Evolutionary conservation across 2,888 invertebrate genomes (phyloP).

Genomic region (Drosophila austrosaltans): DNA sequence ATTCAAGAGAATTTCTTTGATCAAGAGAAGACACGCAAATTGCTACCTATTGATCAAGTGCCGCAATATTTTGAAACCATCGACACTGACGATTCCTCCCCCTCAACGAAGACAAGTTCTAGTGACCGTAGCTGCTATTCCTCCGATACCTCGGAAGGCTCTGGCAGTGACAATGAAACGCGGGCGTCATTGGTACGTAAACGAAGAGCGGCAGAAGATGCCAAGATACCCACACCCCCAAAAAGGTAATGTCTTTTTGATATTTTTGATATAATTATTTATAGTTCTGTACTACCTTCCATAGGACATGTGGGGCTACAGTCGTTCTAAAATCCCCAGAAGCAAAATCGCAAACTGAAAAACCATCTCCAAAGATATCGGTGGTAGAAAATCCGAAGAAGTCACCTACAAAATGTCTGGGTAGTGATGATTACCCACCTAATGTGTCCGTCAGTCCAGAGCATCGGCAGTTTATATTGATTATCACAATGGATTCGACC

Average conservation of each 20-base stretch:
- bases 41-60: conserved; percentile 2
- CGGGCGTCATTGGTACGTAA: neutral
- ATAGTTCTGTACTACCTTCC: neutral
- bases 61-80: neutral
- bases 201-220: neutral
- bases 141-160: neutral
- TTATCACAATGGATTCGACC: conserved; percentile 22
- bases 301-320: neutral
- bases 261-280: neutral
- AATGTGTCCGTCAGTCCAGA: conserved; percentile 37
- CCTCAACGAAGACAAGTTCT: neutral
- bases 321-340: too few relatives aligned
- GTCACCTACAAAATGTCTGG: neutral
- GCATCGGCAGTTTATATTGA: conserved; percentile 30
- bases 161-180: neutral
- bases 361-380: neutral
- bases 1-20: conserved; percentile 37
- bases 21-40: neutral
- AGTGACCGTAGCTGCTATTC: neutral
- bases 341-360: neutral
- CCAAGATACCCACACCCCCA: neutral
- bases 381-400: neutral
- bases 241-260: neutral
- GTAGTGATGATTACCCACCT: neutral
- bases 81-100: neutral